Base-by-base conservation (phyloP, 2,888 invertebrate species). In the Cheilosia vernalis region DNA sequence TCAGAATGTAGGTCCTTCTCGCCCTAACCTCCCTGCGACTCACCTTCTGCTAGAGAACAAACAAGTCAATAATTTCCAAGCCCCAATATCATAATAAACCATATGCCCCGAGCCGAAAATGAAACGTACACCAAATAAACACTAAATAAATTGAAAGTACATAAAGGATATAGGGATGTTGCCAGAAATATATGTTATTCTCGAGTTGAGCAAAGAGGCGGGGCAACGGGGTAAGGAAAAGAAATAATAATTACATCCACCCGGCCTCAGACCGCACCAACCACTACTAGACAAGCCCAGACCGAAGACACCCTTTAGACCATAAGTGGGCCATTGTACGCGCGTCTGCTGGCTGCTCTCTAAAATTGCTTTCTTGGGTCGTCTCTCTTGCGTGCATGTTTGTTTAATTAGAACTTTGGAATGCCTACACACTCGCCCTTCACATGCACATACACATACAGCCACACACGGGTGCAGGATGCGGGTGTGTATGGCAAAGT, bases 61-160 rank as follows among this genome's bases (percentile, higher is more conserved):
- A 63, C 61, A 66, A 67, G 66, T 67, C 66, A 58, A 61, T 60
- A 55, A 47, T 27, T 19, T 21, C 33, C 17, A 13, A 51, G 21
- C 58, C n/a, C 51, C n/a, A 27, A 53, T 33, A 69, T 63, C 56
- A 69, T 53, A 73, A 72, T 42, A 64, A 74, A 69, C 74, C 80
- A 70, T 74, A 84, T 69, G 84, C 80, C 84, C 44, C 40, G 47
- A 80, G 74, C 74, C 69, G 42, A 69, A 63, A 69, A 49, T 53
- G 64, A 84, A 80, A 80, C 84, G 49, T 70, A 81, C 76, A 85
- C 81, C 81, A 77, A 77, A 81, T 81, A 81, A 85, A 85, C 85
- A 85, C 51, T 58, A 85, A 85, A 81, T 85, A 85, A 85, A 85
- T 85, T 85, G 81, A 85, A 85, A 81, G 85, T 72, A 85, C 85